Evolutionary conservation across 1,140 invertebrate genomes (phyloP), one percentile per base, ranked within the genome.

Genomic region (Brachystomella parvula): DNA sequence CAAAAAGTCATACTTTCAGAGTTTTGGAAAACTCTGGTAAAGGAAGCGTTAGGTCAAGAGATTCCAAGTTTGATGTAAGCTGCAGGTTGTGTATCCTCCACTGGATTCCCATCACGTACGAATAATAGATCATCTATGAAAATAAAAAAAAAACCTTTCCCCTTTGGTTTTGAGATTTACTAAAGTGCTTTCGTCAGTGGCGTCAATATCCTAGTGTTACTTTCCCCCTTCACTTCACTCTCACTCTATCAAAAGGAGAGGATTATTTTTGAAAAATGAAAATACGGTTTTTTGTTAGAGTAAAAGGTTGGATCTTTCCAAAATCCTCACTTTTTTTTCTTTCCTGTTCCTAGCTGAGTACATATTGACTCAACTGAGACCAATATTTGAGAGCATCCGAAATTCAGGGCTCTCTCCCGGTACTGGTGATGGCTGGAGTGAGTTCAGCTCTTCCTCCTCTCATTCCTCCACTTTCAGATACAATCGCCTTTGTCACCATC

Each of bases 301-400:
- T 44, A 44, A n/a, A n/a, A 44, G 39, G 39, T 44, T 44, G 9
- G 9, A 44, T n/a, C 9, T 9, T n/a, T 9, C n/a, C 39, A 44
- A 44, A 44, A 12, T 44, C 39, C 9, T 9, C 9, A n/a, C n/a
- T 44, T 44, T 44, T 44, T 44, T 44, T 44, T 44, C 9, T 44
- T 12, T 44, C 32, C 9, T 33, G 19, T 47, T 28, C 35, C 26
- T 56, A 93, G 90, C 89, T 81, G 88, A 92, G 83, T 89, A 91
- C 83, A 89, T 92, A 84, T 85, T 92, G 85, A 88, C 84, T 82
- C 88, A 92, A 82, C 84, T 93, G 85, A 89, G 88, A 87, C 90
- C 90, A 76, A 92, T 92, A 82, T 92, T 93, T 85, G 89, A 92
- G 82, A 88, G 87, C 81, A 85, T 93, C 77, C 85, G 90, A 76